Evolutionary conservation across 1,140 invertebrate species (phyloP).

Genomic region (Ridgeia piscesae): DNA sequence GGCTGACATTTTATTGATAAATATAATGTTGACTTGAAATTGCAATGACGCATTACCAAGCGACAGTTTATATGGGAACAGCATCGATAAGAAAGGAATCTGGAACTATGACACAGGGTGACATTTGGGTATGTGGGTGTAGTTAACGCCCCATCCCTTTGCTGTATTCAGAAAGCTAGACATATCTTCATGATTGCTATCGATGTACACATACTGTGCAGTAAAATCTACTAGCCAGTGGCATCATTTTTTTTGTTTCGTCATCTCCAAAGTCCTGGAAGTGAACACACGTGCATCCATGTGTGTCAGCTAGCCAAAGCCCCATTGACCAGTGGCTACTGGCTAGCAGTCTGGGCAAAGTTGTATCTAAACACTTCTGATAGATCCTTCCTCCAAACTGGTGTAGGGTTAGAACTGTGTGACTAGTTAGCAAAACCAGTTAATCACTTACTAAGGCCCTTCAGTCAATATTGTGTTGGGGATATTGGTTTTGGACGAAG

Average conservation of each 20-base stretch:
- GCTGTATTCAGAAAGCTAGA: no score
- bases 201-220: background rate
- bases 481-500: no score
- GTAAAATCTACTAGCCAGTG: background rate
- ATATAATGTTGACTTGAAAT: background rate
- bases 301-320: background rate
- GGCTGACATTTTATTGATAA: background rate
- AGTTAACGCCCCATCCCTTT: no score
- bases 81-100: background rate
- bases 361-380: background rate
- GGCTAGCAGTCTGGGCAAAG: background rate
- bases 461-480: no score
- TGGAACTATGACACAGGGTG: background rate
- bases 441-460: background rate
- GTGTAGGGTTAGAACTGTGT: background rate
- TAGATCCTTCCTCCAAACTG: background rate
- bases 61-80: background rate
- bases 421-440: background rate
- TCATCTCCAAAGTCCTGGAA: background rate
- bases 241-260: background rate
- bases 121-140: background rate
- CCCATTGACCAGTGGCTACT: background rate
- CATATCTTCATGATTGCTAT: no score
- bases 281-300: background rate
- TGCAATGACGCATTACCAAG: background rate